phyloP scores from a whole-genome alignment of 2,113 vertebrate species.

The Rhinogobius similis region DNA sequence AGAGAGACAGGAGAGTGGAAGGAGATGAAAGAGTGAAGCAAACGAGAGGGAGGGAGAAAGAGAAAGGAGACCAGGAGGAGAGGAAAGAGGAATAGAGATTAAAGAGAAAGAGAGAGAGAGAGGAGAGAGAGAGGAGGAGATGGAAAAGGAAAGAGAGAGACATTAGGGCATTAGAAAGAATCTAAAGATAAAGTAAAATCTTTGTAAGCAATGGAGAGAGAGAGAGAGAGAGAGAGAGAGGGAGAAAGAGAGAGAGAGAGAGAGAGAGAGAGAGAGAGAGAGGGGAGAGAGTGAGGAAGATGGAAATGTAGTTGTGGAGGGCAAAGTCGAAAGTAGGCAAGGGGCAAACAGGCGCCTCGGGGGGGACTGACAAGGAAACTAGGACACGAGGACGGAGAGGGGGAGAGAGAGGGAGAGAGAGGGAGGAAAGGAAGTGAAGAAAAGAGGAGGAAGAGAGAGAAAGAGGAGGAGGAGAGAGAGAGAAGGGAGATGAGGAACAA shows the following conservation, averaged over 20 bases:
- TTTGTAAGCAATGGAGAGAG: too few species aligned
- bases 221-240: conserved; percentile 9
- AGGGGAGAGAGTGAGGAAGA: conserved; percentile 13
- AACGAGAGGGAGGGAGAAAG: not conserved
- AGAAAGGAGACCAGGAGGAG: too few species aligned
- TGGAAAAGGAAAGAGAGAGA: too few species aligned
- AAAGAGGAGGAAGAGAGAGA: not conserved
- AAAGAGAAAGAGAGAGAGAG: too few species aligned
- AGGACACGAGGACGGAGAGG: conserved; percentile 43
- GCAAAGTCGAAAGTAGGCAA: conserved; percentile 49
- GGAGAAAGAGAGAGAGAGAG: too few species aligned
- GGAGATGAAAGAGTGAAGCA: not conserved
- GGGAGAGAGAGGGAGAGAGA: conserved; percentile 16
- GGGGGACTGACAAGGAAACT: conserved; percentile 32
- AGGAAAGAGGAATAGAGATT: too few species aligned
- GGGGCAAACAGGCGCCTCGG: conserved; percentile 29
- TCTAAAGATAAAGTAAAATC: too few species aligned
- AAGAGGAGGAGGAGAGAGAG: not conserved
- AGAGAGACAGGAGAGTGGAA: conserved; percentile 25
- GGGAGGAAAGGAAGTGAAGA: not conserved
- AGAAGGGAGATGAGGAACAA: not conserved
- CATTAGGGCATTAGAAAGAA: too few species aligned
- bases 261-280: conserved; percentile 26
- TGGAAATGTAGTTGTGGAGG: conserved; percentile 37
- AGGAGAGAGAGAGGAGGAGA: too few species aligned